These are phyloP conservation scores for Psylliodes chrysocephalus DNA, from an alignment of 2,888 invertebrate species.

Conservation along the genomic window DNA sequence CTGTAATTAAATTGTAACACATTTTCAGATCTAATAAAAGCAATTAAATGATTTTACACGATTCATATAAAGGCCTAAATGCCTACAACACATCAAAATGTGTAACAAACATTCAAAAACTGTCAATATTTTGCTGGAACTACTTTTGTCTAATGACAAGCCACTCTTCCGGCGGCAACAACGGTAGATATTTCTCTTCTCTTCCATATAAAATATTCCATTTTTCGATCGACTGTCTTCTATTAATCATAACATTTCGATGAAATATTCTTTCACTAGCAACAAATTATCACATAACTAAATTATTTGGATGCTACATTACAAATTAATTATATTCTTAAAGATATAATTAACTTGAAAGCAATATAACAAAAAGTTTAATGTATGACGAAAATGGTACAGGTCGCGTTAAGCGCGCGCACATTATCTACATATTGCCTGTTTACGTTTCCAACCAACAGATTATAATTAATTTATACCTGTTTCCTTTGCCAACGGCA, in stretches of 20 bases:
- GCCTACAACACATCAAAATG: not conserved
- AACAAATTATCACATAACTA: conserved; percentile 3
- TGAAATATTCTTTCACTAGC: not conserved
- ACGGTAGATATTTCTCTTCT: conserved; percentile 26
- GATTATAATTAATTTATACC: conserved; percentile 35
- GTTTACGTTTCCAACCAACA: conserved; percentile 29
- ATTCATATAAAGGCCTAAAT: conserved; percentile 50
- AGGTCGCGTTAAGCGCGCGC: conserved; percentile 57
- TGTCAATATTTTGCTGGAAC: conserved; percentile 20
- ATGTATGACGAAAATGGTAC: conserved; percentile 64
- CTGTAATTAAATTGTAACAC: conserved; percentile 65
- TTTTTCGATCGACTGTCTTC: conserved; percentile 30
- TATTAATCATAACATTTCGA: conserved; percentile 23
- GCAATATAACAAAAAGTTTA: conserved; percentile 65
- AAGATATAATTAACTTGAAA: conserved; percentile 61
- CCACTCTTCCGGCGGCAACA: conserved; percentile 56
- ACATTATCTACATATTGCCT: conserved; percentile 41
- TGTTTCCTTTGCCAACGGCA: conserved; percentile 25
- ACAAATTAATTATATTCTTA: conserved; percentile 55
- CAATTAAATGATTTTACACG: conserved; percentile 48
- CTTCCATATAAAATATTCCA: conserved; percentile 33
- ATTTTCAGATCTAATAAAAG: conserved; percentile 54
- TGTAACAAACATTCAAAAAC: conserved; percentile 4
- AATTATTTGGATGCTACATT: conserved; percentile 35
- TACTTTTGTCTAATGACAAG: conserved; percentile 44